These are phyloP conservation scores for Leptinotarsa texana DNA, from an alignment of 1,140 invertebrate genomes.

Conservation along the genomic window DNA sequence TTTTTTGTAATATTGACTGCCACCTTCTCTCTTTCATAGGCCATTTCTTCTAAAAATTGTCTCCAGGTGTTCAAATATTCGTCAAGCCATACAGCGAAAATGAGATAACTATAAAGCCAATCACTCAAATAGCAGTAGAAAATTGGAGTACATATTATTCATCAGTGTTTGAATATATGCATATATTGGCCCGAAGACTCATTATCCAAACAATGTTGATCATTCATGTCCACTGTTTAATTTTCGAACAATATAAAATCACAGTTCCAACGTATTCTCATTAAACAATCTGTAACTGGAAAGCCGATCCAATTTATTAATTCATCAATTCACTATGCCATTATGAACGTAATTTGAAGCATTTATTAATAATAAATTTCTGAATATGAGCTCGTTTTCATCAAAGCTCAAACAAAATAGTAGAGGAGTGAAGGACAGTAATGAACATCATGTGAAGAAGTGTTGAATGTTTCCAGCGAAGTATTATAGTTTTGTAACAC, in stretches of 20 bases:
- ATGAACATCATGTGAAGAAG: too few species aligned
- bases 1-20: too few species aligned
- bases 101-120: too few species aligned
- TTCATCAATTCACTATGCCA: slow-evolving; percentile 6
- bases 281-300: neutral
- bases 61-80: too few species aligned
- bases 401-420: neutral
- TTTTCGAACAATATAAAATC: neutral
- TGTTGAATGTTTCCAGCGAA: too few species aligned
- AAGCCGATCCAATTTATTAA: neutral
- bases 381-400: neutral
- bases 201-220: neutral
- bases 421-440: neutral
- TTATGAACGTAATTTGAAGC: neutral
- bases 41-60: too few species aligned
- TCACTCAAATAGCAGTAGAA: too few species aligned
- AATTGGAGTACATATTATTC: too few species aligned
- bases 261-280: neutral
- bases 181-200: neutral
- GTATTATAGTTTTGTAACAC: too few species aligned
- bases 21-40: too few species aligned
- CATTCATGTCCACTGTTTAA: neutral
- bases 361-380: slow-evolving; percentile 1
- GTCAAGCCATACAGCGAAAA: too few species aligned
- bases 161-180: too few species aligned